Evolutionary conservation across 2,888 invertebrate species (phyloP).

Genomic region (Lycaena phlaeas): DNA sequence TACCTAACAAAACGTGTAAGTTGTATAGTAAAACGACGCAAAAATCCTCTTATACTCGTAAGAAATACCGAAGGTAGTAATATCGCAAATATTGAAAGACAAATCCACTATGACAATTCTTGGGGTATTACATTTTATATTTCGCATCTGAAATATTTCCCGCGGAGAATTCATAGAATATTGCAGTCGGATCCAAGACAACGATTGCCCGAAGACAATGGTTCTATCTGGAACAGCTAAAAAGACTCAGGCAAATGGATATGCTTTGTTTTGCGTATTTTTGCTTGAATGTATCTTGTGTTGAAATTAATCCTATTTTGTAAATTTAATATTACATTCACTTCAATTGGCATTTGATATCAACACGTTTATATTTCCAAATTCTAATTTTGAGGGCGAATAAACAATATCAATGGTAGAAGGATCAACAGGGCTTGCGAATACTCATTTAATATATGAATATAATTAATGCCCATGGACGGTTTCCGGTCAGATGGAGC

Average conservation of each 20-base stretch:
- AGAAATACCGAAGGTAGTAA: too few species aligned
- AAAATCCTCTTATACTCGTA: too few species aligned
- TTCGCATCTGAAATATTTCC: conserved; percentile 6
- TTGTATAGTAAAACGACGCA: too few species aligned
- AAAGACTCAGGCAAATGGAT: conserved; percentile 1
- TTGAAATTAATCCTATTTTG: conserved; percentile 4
- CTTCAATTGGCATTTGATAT: not conserved
- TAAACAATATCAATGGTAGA: not conserved
- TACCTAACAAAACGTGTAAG: too few species aligned
- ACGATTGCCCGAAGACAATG: conserved; percentile 5
- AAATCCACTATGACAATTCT: conserved; percentile 9
- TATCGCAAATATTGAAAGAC: conserved; percentile 1
- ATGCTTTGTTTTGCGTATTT: conserved; percentile 4
- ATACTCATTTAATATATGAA: too few species aligned
- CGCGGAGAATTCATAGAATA: conserved; percentile 6
- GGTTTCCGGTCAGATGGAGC: too few species aligned
- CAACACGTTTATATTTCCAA: not conserved
- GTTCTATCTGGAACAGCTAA: conserved; percentile 1
- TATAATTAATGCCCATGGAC: too few species aligned
- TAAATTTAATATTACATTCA: not conserved
- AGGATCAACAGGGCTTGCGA: too few species aligned
- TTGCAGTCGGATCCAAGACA: conserved; percentile 2
- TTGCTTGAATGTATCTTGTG: conserved; percentile 1
- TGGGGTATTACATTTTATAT: conserved; percentile 6
- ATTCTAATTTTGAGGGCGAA: not conserved